Evolutionary conservation across 2,797 vertebrate species (phyloP).

Genomic region (Esox lucius): DNA sequence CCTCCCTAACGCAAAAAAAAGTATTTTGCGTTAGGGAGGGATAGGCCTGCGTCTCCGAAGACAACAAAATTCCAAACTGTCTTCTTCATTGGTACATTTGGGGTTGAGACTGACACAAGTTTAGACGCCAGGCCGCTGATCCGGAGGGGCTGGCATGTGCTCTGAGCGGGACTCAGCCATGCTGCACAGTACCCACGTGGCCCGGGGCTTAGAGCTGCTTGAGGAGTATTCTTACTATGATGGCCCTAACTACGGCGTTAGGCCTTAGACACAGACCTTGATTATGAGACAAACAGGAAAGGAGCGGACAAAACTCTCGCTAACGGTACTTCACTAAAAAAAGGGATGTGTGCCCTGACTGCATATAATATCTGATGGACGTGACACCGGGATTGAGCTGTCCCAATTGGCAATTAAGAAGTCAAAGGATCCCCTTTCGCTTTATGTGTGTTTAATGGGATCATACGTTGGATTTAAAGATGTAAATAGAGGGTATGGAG

Average conservation of each 20-base stretch:
- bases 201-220: constrained; percentile 28
- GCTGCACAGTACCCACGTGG: constrained; percentile 46
- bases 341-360: constrained; percentile 21
- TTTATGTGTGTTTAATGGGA: constrained; percentile 20
- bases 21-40: no score
- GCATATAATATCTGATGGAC: constrained; percentile 26
- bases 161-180: constrained; percentile 23
- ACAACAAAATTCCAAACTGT: background rate
- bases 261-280: constrained; percentile 42
- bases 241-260: constrained; percentile 42
- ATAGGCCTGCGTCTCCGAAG: background rate
- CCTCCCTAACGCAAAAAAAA: no score
- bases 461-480: constrained; percentile 6
- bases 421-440: constrained; percentile 22
- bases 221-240: constrained; percentile 33
- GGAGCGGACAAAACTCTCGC: constrained; percentile 43
- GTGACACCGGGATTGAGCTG: constrained; percentile 39
- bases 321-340: constrained; percentile 25
- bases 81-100: background rate
- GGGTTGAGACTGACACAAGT: background rate
- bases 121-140: background rate
- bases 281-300: constrained; percentile 52
- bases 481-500: background rate
- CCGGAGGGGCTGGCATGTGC: constrained; percentile 6
- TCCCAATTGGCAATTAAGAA: constrained; percentile 34